A percentile compares a stretch with the other conserved stretches of the same genome.
These are phyloP conservation scores for Scomber japonicus DNA, from an alignment of 2,113 vertebrate species.

Conservation along the genomic window DNA sequence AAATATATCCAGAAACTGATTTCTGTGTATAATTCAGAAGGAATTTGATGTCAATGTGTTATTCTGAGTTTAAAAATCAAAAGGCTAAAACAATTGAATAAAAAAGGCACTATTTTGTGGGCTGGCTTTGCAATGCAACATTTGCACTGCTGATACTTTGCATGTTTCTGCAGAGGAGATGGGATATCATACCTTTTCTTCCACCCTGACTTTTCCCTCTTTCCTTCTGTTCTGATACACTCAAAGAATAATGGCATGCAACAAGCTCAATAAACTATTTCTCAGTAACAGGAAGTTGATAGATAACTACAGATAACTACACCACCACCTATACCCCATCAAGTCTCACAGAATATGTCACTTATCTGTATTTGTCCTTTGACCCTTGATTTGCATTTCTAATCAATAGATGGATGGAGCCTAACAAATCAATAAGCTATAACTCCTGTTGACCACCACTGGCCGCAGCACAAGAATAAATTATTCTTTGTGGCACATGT, in stretches of 20 bases:
- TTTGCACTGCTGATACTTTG: not conserved
- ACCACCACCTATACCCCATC: not conserved
- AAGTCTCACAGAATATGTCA: not conserved
- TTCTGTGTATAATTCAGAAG: not conserved
- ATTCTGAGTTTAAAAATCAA: not conserved
- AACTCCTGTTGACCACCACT: not conserved
- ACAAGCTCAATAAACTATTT: constrained; percentile 38
- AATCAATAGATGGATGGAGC: not conserved
- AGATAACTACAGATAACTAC: not conserved
- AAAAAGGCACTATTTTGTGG: not conserved
- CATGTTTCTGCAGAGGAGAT: constrained; percentile 1
- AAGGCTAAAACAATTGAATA: not conserved
- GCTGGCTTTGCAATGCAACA: not conserved
- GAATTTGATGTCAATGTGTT: not conserved
- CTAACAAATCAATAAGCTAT: constrained; percentile 36
- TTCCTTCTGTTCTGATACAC: constrained; percentile 2
- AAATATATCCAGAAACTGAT: not conserved
- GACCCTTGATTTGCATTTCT: not conserved
- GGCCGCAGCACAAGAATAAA: not conserved
- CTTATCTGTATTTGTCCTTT: not conserved
- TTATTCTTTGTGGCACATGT: not conserved
- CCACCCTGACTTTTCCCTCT: not conserved
- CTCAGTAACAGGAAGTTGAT: constrained; percentile 29
- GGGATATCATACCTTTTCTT: not conserved
- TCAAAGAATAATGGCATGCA: not conserved